Percentiles rank a stretch among this genome's conserved stretches.
These are phyloP conservation scores for Notarius quadriscutis DNA, from an alignment of 2,113 vertebrate genomes.

Conservation along the genomic window DNA sequence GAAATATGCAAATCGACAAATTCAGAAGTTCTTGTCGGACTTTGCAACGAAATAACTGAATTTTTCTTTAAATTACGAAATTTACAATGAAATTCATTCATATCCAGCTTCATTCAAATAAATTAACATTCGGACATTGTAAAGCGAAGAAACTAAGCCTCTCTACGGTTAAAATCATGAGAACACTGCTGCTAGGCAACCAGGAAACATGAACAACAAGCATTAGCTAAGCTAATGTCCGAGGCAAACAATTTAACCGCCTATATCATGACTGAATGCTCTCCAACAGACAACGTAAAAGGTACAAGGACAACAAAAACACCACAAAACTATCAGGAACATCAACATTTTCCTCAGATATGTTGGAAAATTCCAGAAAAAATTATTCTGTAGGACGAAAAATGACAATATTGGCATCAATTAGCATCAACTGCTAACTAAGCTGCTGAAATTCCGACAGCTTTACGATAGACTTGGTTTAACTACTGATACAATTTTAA, in stretches of 20 bases:
- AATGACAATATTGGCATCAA: neutral
- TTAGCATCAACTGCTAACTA: neutral
- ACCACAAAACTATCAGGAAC: neutral
- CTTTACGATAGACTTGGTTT: neutral
- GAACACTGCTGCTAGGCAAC: neutral
- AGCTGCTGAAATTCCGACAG: neutral
- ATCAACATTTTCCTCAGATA: neutral
- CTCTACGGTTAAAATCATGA: neutral
- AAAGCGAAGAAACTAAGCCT: neutral
- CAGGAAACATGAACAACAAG: neutral
- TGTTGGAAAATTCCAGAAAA: neutral
- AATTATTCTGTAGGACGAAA: too few species aligned
- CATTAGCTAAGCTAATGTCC: neutral
- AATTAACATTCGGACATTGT: neutral
- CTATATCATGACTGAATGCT: neutral
- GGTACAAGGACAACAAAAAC: neutral
- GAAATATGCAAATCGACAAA: neutral
- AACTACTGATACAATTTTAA: neutral
- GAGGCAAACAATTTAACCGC: neutral
- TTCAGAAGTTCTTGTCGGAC: neutral
- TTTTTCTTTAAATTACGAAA: neutral
- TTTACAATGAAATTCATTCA: neutral
- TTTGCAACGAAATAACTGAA: neutral
- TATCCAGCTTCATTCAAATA: neutral
- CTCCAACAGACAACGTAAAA: neutral